Evolutionary conservation across 2,888 invertebrate genomes (phyloP).

Genomic region (Hipparchia sbordonii): DNA sequence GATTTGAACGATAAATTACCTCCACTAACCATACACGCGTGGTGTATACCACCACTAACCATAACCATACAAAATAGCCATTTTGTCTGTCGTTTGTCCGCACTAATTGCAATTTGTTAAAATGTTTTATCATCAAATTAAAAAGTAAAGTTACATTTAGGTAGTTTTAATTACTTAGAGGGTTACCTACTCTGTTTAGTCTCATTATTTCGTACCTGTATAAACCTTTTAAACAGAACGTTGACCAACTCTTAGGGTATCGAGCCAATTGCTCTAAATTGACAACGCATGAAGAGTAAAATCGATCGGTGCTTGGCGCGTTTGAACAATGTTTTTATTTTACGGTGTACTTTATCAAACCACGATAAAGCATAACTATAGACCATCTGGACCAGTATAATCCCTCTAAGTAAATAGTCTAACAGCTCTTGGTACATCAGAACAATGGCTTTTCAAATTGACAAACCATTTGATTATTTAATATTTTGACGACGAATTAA

Average conservation of each 20-base stretch:
- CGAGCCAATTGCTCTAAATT: conserved; percentile 30
- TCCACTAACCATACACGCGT: too few species aligned
- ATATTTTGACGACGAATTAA: neutral
- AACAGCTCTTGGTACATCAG: neutral
- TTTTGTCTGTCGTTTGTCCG: too few species aligned
- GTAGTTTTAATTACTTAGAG: too few species aligned
- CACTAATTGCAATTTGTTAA: too few species aligned
- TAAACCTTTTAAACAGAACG: neutral
- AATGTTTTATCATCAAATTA: too few species aligned
- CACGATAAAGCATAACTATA: neutral
- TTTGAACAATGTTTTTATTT: conserved; percentile 4
- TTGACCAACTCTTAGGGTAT: neutral
- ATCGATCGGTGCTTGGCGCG: conserved; percentile 30
- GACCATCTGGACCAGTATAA: conserved; percentile 2
- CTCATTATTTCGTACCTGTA: neutral
- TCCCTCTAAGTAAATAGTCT: neutral
- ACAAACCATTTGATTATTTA: neutral
- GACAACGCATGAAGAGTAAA: conserved; percentile 31
- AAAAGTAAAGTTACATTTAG: too few species aligned
- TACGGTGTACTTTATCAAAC: neutral
- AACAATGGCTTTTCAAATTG: neutral
- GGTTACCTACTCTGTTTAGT: too few species aligned
- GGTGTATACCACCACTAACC: too few species aligned
- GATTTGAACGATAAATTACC: too few species aligned
- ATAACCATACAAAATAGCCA: too few species aligned